phyloP scores from a whole-genome alignment of 2,113 vertebrate species.

The Eclectus roratus region DNA sequence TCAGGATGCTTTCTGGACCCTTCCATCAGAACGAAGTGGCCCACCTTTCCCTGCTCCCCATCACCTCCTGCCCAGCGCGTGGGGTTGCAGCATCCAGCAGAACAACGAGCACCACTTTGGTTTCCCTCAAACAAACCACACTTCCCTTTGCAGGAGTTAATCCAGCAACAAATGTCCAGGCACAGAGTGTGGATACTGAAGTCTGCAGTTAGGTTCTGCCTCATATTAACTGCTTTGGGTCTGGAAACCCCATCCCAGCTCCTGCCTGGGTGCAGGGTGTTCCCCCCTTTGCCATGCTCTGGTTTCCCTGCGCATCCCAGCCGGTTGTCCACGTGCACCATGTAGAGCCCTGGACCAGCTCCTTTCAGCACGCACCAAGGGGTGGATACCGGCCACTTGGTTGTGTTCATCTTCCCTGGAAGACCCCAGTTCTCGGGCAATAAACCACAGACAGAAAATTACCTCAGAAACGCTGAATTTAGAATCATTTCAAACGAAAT shows the following conservation, averaged over 20 bases:
- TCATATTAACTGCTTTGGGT: background rate
- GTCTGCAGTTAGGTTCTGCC: background rate
- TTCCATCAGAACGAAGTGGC: fast-evolving
- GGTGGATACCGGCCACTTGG: background rate
- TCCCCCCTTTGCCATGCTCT: background rate
- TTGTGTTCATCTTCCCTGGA: background rate
- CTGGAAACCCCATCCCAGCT: background rate
- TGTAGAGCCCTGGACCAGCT: background rate
- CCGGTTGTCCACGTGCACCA: fast-evolving
- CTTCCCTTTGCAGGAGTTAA: background rate
- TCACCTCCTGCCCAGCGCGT: background rate
- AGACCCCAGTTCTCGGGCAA: background rate
- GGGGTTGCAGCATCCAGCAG: background rate
- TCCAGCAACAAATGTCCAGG: background rate
- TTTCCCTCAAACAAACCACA: background rate
- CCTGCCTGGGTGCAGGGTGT: background rate
- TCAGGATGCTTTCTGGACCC: fast-evolving
- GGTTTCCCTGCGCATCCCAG: background rate
- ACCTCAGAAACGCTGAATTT: background rate
- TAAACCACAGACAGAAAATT: background rate
- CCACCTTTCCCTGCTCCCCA: background rate
- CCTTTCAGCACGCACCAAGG: background rate
- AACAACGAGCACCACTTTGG: background rate
- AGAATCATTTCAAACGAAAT: background rate
- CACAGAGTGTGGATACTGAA: background rate